Conservation (phyloP, 2,888 invertebrate species). For the Caenorhabditis imperialis region DNA sequence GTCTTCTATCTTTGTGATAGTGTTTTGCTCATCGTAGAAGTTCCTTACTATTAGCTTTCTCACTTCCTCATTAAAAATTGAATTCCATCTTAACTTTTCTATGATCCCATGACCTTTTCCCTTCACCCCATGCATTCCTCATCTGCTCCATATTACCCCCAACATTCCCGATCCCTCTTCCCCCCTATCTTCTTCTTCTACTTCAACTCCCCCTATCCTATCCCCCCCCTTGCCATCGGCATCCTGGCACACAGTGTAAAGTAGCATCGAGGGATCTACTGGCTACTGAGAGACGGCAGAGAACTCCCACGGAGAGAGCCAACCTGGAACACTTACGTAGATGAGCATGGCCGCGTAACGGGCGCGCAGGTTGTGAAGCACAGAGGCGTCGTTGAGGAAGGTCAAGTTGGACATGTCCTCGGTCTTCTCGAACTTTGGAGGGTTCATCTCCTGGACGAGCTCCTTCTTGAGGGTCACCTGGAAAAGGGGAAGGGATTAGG, state of each 20-base stretch:
- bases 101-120: too few species aligned
- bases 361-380: conserved; percentile 97
- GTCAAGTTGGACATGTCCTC: conserved; percentile 86
- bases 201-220: neutral
- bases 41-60: too few species aligned
- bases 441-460: conserved; percentile 94
- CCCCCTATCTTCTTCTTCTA: conserved; percentile 9
- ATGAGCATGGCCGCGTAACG: conserved; percentile 95
- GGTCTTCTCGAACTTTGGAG: conserved; percentile 98
- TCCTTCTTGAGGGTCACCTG: conserved; percentile 89
- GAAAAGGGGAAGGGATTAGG: conserved; percentile 2
- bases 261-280: too few species aligned
- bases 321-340: conserved; percentile 66
- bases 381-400: conserved; percentile 98
- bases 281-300: neutral
- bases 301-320: neutral
- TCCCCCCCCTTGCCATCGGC: neutral
- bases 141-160: conserved; percentile 7
- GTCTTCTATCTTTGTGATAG: too few species aligned
- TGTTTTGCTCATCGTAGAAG: too few species aligned
- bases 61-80: too few species aligned
- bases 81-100: too few species aligned
- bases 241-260: neutral
- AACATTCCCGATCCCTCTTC: neutral
- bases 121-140: too few species aligned